Percentiles rank a stretch among this genome's conserved stretches.
Conservation (phyloP, 2,888 invertebrate species). For the Neoscelio sp. region DNA sequence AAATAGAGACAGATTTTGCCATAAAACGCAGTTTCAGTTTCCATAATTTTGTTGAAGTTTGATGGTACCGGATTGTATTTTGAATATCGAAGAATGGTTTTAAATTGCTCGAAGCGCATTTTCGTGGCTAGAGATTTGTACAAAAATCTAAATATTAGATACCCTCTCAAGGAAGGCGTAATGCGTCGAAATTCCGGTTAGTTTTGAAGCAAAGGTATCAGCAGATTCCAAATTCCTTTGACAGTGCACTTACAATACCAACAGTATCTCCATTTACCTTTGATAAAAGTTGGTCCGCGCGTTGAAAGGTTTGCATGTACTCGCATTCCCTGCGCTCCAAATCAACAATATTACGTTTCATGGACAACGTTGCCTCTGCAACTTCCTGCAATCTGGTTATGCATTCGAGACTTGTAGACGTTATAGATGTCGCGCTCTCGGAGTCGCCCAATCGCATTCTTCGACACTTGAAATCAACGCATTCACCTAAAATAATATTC, state of each 20-base stretch:
- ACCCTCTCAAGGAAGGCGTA: neutral
- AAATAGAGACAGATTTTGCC: no score
- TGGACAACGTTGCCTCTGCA: constrained; percentile 84
- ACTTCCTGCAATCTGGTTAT: constrained; percentile 84
- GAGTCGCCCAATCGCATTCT: constrained; percentile 66
- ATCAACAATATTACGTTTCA: constrained; percentile 86
- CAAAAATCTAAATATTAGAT: no score
- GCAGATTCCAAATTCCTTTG: constrained; percentile 10
- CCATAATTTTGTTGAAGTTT: no score
- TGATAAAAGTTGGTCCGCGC: constrained; percentile 86
- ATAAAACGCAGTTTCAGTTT: no score
- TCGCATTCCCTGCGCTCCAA: constrained; percentile 87
- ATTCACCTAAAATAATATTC: constrained; percentile 68
- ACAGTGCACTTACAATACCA: constrained; percentile 23
- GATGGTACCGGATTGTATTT: no score
- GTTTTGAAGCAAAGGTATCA: constrained; percentile 3
- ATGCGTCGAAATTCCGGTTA: neutral
- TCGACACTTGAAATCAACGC: constrained; percentile 71
- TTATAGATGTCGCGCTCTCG: constrained; percentile 75
- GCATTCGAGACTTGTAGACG: constrained; percentile 80
- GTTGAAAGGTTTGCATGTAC: constrained; percentile 88
- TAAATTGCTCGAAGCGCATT: no score
- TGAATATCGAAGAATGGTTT: no score
- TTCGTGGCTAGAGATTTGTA: no score
- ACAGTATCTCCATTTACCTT: constrained; percentile 44